These are phyloP conservation scores for Melanophora roralis DNA, from an alignment of 2,888 invertebrate species.

Conservation along the genomic window DNA sequence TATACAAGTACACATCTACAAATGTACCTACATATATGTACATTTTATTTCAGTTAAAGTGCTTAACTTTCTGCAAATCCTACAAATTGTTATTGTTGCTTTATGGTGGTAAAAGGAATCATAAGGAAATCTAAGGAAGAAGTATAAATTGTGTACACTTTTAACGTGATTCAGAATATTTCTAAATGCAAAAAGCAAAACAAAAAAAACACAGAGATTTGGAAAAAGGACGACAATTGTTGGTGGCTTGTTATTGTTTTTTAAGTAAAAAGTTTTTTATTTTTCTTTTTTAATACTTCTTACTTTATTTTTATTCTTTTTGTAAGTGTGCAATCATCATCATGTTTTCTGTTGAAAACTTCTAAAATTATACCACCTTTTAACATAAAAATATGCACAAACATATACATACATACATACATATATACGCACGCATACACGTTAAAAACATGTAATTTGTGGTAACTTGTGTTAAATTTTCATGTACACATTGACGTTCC, in stretches of 20 bases:
- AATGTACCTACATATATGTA: neutral
- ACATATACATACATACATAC: neutral
- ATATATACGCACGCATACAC: neutral
- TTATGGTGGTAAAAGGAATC: neutral
- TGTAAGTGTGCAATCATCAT: constrained; percentile 1
- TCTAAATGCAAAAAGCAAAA: constrained; percentile 19
- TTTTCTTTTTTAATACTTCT: constrained; percentile 13
- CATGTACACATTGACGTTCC: neutral
- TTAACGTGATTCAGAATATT: constrained; percentile 48
- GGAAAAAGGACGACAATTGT: constrained; percentile 44
- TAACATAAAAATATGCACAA: constrained; percentile 6
- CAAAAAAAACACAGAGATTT: neutral
- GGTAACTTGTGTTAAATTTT: constrained; percentile 28
- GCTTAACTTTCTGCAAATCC: constrained; percentile 43
- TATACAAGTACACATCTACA: neutral
- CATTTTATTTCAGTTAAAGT: constrained; percentile 26
- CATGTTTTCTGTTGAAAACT: constrained; percentile 22
- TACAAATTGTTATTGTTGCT: constrained; percentile 35
- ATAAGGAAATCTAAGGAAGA: too few species aligned
- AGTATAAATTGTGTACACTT: constrained; percentile 21
- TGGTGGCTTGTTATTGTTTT: constrained; percentile 37
- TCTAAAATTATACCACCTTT: constrained; percentile 18
- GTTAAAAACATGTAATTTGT: constrained; percentile 39
- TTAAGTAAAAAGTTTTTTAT: constrained; percentile 39
- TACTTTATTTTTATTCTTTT: neutral